These are phyloP conservation scores for Noctua janthe DNA, from an alignment of 2,888 invertebrate genomes.

Conservation along the genomic window DNA sequence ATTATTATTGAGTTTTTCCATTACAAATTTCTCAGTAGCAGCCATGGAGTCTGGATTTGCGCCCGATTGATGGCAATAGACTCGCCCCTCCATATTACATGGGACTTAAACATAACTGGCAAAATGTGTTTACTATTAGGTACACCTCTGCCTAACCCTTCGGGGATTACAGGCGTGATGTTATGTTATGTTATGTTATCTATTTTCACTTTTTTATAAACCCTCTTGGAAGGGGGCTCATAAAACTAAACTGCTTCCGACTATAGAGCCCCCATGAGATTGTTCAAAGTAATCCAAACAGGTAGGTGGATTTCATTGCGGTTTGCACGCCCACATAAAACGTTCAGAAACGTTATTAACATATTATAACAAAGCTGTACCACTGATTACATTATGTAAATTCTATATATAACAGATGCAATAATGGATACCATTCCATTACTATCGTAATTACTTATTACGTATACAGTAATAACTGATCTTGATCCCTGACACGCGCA, in stretches of 20 bases:
- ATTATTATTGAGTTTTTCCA: neutral
- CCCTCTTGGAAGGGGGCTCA: neutral
- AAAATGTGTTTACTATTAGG: no score
- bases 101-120: no score
- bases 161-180: neutral
- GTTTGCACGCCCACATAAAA: conserved; percentile 41
- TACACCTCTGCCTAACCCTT: neutral
- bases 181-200: neutral
- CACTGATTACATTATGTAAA: neutral
- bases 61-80: no score
- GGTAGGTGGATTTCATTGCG: conserved; percentile 26
- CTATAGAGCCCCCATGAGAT: conserved; percentile 6
- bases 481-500: conserved; percentile 49
- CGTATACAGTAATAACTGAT: conserved; percentile 13
- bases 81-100: no score
- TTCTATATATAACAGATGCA: neutral
- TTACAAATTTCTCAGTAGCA: no score
- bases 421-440: conserved; percentile 29
- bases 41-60: no score
- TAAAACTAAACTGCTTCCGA: conserved; percentile 11
- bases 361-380: neutral
- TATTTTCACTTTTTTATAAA: neutral
- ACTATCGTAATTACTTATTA: conserved; percentile 24
- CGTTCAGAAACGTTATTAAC: conserved; percentile 4
- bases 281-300: conserved; percentile 39